phyloP scores from a whole-genome alignment of 2,113 vertebrate species.

The Sprattus sprattus region DNA sequence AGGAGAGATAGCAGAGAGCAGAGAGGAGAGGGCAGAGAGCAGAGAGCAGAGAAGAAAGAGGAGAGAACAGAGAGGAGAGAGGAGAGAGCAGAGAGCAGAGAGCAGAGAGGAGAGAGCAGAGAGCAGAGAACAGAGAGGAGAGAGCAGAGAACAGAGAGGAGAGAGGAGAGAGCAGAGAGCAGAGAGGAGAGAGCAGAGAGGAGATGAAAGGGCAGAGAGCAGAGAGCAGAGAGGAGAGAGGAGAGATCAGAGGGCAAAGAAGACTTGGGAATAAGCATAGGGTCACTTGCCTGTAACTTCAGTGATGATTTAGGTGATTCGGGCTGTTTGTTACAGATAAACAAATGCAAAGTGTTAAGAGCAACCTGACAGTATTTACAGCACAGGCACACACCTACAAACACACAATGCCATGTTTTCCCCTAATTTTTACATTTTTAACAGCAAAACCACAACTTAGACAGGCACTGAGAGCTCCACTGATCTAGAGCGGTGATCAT shows the following conservation, averaged over 20 bases:
- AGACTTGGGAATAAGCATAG: conserved; percentile 53
- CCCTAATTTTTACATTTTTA: conserved; percentile 24
- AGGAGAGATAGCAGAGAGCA: no score
- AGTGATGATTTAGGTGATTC: conserved; percentile 90
- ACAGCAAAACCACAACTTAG: neutral
- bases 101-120: no score
- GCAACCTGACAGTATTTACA: conserved; percentile 52
- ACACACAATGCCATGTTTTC: conserved; percentile 30
- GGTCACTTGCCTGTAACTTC: conserved; percentile 91
- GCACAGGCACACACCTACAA: conserved; percentile 46
- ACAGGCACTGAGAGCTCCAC: conserved; percentile 16
- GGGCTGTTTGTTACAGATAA: conserved; percentile 89
- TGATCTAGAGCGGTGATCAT: conserved; percentile 34
- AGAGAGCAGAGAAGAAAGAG: no score
- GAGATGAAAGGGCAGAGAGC: no score
- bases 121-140: no score
- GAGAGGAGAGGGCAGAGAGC: no score
- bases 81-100: no score
- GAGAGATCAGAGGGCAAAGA: neutral
- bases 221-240: neutral
- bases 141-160: no score
- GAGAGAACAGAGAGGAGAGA: no score
- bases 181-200: no score
- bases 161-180: no score
- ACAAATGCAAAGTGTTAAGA: conserved; percentile 77